These are phyloP conservation scores for Timema podura DNA, from an alignment of 2,888 invertebrate species.

Conservation along the genomic window DNA sequence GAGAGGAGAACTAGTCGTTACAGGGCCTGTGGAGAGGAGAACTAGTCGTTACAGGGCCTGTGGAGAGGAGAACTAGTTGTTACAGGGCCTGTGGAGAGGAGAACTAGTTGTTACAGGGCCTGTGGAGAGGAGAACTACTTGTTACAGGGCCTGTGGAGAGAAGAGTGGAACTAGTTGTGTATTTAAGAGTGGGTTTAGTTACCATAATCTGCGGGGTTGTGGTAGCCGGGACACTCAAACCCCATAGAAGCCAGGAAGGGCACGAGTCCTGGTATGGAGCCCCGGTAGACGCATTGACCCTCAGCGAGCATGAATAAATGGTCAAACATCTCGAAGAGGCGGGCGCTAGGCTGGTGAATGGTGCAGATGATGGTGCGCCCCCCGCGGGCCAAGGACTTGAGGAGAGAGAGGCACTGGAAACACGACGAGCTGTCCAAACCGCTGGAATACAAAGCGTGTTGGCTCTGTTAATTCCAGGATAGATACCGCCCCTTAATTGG, in stretches of 20 bases:
- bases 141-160: too few species aligned
- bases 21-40: too few species aligned
- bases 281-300: slow-evolving; percentile 91
- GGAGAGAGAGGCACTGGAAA: slow-evolving; percentile 84
- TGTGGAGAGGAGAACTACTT: too few species aligned
- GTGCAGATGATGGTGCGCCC: slow-evolving; percentile 91
- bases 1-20: too few species aligned
- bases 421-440: slow-evolving; percentile 93
- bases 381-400: slow-evolving; percentile 83
- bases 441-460: slow-evolving; percentile 44
- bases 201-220: slow-evolving; percentile 97
- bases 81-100: too few species aligned
- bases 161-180: too few species aligned
- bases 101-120: too few species aligned
- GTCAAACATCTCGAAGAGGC: slow-evolving; percentile 94
- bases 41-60: too few species aligned
- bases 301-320: slow-evolving; percentile 86
- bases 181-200: slow-evolving; percentile 38
- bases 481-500: too few species aligned
- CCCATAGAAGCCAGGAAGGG: slow-evolving; percentile 83
- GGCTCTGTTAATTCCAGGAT: too few species aligned
- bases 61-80: too few species aligned
- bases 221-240: slow-evolving; percentile 88
- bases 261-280: slow-evolving; percentile 75
- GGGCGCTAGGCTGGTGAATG: slow-evolving; percentile 93